These are phyloP conservation scores for Malurus melanocephalus DNA, from an alignment of 2,113 vertebrate genomes.

Conservation along the genomic window DNA sequence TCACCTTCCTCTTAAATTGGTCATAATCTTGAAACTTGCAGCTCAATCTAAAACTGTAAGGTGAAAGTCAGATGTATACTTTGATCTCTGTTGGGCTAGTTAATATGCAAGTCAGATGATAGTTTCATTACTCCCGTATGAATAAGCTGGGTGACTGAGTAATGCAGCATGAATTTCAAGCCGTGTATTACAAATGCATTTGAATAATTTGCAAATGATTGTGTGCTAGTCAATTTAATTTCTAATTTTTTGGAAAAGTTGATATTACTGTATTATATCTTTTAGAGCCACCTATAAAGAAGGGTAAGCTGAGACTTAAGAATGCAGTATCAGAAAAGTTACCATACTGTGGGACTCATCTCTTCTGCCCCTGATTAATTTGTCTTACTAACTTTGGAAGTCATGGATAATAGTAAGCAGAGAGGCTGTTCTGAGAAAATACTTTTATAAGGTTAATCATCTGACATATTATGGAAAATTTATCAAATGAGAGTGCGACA, in stretches of 20 bases:
- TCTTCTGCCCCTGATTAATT: not conserved
- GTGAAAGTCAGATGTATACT: not conserved
- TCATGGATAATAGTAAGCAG: not conserved
- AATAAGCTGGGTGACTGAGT: slow-evolving; percentile 22
- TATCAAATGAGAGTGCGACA: not conserved
- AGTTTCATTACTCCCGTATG: not conserved
- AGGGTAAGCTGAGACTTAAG: not conserved
- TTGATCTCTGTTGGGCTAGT: not conserved
- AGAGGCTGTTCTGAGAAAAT: not conserved
- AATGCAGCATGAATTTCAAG: slow-evolving; percentile 45
- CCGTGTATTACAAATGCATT: not conserved
- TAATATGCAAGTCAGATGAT: slow-evolving; percentile 13
- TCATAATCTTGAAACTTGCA: slow-evolving; percentile 1
- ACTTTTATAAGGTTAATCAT: not conserved
- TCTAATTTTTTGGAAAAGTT: slow-evolving; percentile 16
- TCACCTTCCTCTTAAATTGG: not conserved
- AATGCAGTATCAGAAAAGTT: not conserved
- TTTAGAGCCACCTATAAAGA: not conserved
- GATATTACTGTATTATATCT: not conserved
- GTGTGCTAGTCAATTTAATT: slow-evolving; percentile 36
- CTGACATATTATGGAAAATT: not conserved
- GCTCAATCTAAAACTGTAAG: not conserved
- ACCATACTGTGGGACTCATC: not conserved
- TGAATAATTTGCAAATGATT: slow-evolving; percentile 40
- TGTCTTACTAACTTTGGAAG: not conserved